Evolutionary conservation across 2,888 invertebrate genomes (phyloP).

Genomic region (Mystacides longicornis): DNA sequence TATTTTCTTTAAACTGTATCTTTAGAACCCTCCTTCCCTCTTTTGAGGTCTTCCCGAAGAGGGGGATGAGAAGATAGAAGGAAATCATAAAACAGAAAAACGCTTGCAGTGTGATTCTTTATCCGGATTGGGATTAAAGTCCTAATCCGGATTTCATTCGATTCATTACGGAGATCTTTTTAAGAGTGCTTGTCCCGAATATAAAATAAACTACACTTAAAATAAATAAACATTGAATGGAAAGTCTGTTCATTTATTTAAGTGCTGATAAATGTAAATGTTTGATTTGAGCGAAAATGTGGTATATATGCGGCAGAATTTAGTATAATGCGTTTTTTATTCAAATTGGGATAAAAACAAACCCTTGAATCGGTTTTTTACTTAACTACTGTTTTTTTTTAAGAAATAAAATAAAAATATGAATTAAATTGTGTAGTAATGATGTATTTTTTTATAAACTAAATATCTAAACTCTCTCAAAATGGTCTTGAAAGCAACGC

Average conservation of each 20-base stretch:
- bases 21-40: background rate
- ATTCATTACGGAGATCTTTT: slow-evolving; percentile 13
- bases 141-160: slow-evolving; percentile 13
- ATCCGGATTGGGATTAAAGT: slow-evolving; percentile 13
- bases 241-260: slow-evolving; percentile 2
- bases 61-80: background rate
- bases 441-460: no score
- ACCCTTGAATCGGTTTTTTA: no score
- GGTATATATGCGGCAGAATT: background rate
- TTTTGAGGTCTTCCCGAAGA: background rate
- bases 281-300: background rate
- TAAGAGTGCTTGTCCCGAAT: slow-evolving; percentile 3
- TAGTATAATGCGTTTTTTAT: background rate
- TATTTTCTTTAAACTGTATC: background rate
- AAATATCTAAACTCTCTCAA: no score
- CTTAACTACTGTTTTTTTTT: no score
- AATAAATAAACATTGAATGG: slow-evolving; percentile 6
- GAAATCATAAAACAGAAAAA: background rate
- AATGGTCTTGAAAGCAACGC: no score
- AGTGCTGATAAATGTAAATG: background rate
- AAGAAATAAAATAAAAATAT: no score
- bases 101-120: slow-evolving; percentile 10
- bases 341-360: no score
- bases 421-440: no score
- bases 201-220: slow-evolving; percentile 1